Conservation (phyloP, 1,140 invertebrate genomes). For the Paralvinella palmiformis region DNA sequence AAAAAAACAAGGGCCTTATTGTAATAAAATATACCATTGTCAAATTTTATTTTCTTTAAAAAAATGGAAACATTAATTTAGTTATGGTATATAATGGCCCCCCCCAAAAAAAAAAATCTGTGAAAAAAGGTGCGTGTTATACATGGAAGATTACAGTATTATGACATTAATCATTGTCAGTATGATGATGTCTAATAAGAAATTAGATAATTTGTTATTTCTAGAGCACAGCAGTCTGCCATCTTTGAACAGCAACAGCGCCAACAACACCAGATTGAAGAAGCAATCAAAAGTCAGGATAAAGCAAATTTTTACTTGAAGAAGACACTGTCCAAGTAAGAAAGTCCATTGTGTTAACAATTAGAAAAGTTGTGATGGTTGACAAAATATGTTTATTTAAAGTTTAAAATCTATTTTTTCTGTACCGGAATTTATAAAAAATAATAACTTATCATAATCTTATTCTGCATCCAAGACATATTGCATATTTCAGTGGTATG, state of each 20-base stretch:
- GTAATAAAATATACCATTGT: too few species aligned
- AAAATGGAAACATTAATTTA: background rate
- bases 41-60: background rate
- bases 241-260: constrained; percentile 7
- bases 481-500: background rate
- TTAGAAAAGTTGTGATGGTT: background rate
- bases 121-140: background rate
- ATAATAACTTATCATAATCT: background rate
- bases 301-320: constrained; percentile 38
- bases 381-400: background rate
- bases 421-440: background rate
- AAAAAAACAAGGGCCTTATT: too few species aligned
- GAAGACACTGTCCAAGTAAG: constrained; percentile 41
- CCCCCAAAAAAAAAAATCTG: background rate
- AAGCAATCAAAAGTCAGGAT: constrained; percentile 37
- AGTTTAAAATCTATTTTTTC: background rate
- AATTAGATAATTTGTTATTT: background rate
- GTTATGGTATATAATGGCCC: background rate
- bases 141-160: background rate
- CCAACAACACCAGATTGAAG: constrained; percentile 19
- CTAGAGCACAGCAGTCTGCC: background rate
- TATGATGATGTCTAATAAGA: background rate
- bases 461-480: background rate
- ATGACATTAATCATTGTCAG: background rate
- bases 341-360: background rate